Base-by-base conservation (phyloP, 1,140 invertebrate species). In the Leptinotarsa texana region DNA sequence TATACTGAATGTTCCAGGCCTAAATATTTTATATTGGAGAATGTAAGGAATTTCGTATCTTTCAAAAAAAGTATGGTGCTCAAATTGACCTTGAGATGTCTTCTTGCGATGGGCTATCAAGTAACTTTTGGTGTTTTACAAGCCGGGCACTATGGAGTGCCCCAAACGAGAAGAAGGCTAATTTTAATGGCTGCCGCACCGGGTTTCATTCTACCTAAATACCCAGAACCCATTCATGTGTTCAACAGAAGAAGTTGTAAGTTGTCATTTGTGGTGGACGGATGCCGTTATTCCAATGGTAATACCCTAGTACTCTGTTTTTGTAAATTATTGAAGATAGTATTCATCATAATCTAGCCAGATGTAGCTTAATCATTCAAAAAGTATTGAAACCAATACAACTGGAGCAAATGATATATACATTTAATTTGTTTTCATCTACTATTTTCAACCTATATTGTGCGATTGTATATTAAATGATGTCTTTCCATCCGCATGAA, bases 101-200 rank as follows among this genome's bases (percentile, higher is more conserved):
- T 96, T 3, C 79, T 95, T 17, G 88, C 91, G 51, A 95, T 97
- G 92, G 95, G 94, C 1, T 97, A 97, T 83, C 94, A 96, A 84
- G 95, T 94, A 78, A 93, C 93, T 0, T 95, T 96, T 86, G 94
- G 93, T 3, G 88, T 96, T 21, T 82, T 96, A 3, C 95, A 97
- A 88, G 95, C 94, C 17, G 95, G 95, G 5, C 92, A 92, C 83
- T 96, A 94, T 83, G 95, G 95, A 1, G 89, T 96, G 2, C 93
- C 95, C 15, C 95, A 96, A 84, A 95, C 93, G 0, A 86, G 95
- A 69, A 85, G 93, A 78, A 88, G 94, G 77, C 88, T 94, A 24
- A 93, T 97, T 63, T 93, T 97, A 48, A 82, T 96, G 57, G 95
- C 94, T 18, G 93, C 95, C 13, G 94, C 94, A 13, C 94, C 94